Base-by-base conservation (phyloP, 1,140 invertebrate genomes). In the Caerostris darwini region DNA sequence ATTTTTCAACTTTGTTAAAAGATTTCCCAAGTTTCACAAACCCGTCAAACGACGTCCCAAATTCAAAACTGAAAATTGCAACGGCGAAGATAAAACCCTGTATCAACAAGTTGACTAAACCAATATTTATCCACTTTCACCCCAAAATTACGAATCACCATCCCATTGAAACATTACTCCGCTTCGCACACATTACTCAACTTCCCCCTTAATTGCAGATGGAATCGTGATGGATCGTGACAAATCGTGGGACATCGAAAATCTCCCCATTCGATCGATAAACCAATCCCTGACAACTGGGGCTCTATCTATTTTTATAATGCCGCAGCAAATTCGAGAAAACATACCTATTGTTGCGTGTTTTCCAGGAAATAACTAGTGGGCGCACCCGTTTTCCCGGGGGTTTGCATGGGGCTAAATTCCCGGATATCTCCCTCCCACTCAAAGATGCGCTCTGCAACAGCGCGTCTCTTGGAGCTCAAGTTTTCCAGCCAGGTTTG, bases 391-490 rank as follows among this genome's bases (percentile, higher is more conserved):
- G 54, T 17, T n/a, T 58, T 56, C 56, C 56, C 56, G n/a, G 82
- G 82, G 54, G 57, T n/a, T 85, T 85, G 82, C 82, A 57, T 85
- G 56, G 82, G 82, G 56, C 56, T 6, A 58, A 83, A 83, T 83
- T 57, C 82, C 82, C n/a, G 82, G 82, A 85, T 85, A 85, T 85
- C 57, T 56, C 17, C 82, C 82, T 57, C 82, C 82, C 82, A 85
- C 82, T 57, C 82, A 85, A 5, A 34, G 6, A 19, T 85, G 82
- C 82, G 82, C 82, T 54, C 82, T 54, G 54, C 17, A 19, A 17
- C 17, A 7, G 56, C 71, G 71, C 34, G 34, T 50, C 34, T 77
- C 61, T 17, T 64, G 61, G 61, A 58, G 82, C 82, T n/a, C 57
- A 56, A 57, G 54, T 85, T 58, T 83, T 7, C 54, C 19, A 57